phyloP scores from a whole-genome alignment of 2,888 invertebrate species.

The Amblyteles armatorius region DNA sequence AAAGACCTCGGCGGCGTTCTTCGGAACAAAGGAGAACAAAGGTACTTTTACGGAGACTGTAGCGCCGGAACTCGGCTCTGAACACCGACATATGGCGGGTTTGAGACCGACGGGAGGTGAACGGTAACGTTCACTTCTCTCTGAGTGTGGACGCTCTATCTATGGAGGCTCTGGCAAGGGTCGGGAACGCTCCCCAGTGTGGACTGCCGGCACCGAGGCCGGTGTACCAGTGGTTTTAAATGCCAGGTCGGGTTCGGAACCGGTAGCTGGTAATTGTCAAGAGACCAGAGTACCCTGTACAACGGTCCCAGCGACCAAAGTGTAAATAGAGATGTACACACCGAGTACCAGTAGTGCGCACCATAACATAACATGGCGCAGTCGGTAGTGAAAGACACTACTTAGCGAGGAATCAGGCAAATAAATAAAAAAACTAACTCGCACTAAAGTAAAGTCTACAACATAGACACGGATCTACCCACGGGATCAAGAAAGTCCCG shows the following conservation, averaged over 20 bases:
- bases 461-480: no score
- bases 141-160: constrained; percentile 59
- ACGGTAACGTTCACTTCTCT: constrained; percentile 55
- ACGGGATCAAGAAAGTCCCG: no score
- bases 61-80: constrained; percentile 59
- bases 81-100: constrained; percentile 63
- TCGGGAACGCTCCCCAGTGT: constrained; percentile 17
- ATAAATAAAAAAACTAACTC: no score
- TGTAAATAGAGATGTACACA: no score
- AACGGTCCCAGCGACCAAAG: background rate
- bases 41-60: constrained; percentile 53
- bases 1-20: constrained; percentile 30
- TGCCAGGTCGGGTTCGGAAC: background rate
- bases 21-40: background rate
- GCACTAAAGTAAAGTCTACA: no score
- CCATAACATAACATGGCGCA: background rate
- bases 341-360: background rate
- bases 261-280: background rate
- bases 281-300: background rate
- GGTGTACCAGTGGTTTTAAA: background rate
- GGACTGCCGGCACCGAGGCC: background rate
- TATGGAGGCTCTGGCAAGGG: background rate
- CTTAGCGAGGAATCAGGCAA: background rate
- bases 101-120: constrained; percentile 54
- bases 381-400: no score